phyloP scores from a whole-genome alignment of 2,113 vertebrate genomes.

The Prunella himalayana region DNA sequence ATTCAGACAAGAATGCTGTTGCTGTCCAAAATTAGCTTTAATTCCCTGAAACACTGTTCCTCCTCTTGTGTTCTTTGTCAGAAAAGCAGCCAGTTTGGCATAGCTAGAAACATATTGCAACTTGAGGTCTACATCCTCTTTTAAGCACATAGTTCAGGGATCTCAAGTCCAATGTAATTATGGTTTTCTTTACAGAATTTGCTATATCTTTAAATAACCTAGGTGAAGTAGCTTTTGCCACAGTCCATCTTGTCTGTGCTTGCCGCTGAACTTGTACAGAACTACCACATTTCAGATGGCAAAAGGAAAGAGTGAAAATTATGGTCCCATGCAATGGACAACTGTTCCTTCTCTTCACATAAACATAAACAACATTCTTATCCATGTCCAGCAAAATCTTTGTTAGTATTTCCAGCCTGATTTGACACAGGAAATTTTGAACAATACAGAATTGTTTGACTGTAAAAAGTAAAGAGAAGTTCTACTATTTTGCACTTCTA shows the following conservation, averaged over 20 bases:
- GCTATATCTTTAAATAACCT: background rate
- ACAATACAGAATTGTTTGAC: background rate
- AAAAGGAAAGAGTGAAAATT: background rate
- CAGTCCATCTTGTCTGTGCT: background rate
- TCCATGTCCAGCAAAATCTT: background rate
- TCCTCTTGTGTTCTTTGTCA: background rate
- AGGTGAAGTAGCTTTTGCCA: background rate
- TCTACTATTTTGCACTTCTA: background rate
- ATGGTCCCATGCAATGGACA: fast-evolving
- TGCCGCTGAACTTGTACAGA: background rate
- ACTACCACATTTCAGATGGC: background rate
- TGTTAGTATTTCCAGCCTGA: background rate
- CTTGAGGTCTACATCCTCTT: fast-evolving
- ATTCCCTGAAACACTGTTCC: background rate
- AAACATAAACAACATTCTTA: background rate
- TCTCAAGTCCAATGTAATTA: background rate
- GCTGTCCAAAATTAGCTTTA: background rate
- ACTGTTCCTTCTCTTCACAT: background rate
- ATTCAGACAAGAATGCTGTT: background rate
- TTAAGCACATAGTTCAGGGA: background rate
- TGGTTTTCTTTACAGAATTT: background rate
- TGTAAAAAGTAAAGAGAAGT: background rate
- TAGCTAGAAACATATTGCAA: background rate
- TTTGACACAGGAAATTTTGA: background rate
- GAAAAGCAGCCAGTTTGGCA: background rate